These are phyloP conservation scores for Notolepis coatsorum DNA, from an alignment of 2,797 vertebrate species.

Conservation along the genomic window DNA sequence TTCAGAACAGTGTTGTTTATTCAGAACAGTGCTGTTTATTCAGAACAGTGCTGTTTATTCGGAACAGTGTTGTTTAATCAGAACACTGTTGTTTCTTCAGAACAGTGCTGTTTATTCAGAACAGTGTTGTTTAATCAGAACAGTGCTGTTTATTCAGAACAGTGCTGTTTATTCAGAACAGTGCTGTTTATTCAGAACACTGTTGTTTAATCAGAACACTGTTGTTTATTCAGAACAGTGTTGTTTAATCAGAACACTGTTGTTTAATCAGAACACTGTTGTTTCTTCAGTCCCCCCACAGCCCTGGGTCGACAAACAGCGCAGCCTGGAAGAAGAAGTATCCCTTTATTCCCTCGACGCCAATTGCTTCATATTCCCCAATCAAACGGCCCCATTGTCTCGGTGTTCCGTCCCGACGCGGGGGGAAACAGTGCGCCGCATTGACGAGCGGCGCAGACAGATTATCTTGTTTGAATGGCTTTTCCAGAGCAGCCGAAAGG, in stretches of 20 bases:
- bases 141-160: slow-evolving; percentile 32
- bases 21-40: no score
- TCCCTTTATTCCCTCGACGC: slow-evolving; percentile 60
- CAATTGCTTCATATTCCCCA: slow-evolving; percentile 75
- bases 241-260: no score
- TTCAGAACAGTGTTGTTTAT: slow-evolving; percentile 28
- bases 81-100: slow-evolving; percentile 31
- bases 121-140: slow-evolving; percentile 20
- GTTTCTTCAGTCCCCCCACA: no score
- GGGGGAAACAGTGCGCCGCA: slow-evolving; percentile 65
- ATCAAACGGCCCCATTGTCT: slow-evolving; percentile 81
- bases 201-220: no score
- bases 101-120: no score
- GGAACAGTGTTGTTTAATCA: no score
- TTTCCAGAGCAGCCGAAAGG: slow-evolving; percentile 75
- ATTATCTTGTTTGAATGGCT: slow-evolving; percentile 83
- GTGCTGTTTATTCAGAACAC: slow-evolving; percentile 15
- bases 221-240: no score
- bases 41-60: no score
- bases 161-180: no score
- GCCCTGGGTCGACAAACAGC: slow-evolving; percentile 39
- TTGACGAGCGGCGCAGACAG: slow-evolving; percentile 80
- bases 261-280: slow-evolving; percentile 12
- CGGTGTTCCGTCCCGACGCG: slow-evolving; percentile 54
- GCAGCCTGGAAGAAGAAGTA: slow-evolving; percentile 55